These are phyloP conservation scores for Electrona antarctica DNA, from an alignment of 2,113 vertebrate genomes.

Conservation along the genomic window DNA sequence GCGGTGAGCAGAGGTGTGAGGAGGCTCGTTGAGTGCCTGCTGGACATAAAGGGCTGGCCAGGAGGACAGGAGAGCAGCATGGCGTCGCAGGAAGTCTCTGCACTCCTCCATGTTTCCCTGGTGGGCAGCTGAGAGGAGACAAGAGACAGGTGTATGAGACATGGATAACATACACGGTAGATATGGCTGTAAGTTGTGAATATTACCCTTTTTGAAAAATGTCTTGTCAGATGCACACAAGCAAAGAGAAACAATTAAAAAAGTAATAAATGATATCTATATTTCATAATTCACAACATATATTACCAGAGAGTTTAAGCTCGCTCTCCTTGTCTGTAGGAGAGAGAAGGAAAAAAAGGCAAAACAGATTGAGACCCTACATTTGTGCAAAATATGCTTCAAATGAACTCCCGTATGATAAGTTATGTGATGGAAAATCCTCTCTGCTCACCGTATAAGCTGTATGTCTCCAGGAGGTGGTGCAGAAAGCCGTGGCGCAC, in stretches of 20 bases:
- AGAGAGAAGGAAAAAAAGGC: not conserved
- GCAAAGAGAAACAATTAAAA: not conserved
- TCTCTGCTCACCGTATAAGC: slow-evolving; percentile 72
- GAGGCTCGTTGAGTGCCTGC: slow-evolving; percentile 83
- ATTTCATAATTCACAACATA: not conserved
- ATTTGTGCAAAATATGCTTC: not conserved
- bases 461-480: slow-evolving; percentile 78
- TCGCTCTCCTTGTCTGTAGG: slow-evolving; percentile 25
- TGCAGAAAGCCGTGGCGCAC: slow-evolving; percentile 78
- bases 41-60: slow-evolving; percentile 84
- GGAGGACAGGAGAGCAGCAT: slow-evolving; percentile 74
- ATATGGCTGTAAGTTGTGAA: not conserved
- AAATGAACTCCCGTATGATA: not conserved
- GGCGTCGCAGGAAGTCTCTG: slow-evolving; percentile 76
- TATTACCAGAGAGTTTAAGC: slow-evolving; percentile 21
- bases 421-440: not conserved
- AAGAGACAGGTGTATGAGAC: not conserved
- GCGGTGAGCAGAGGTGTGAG: slow-evolving; percentile 57
- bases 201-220: not conserved
- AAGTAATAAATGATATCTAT: too few species aligned
- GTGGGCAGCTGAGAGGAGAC: slow-evolving; percentile 12
- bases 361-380: not conserved
- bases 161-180: not conserved
- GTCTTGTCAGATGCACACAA: not conserved
- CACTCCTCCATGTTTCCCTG: slow-evolving; percentile 56